A percentile compares a stretch with the other conserved stretches of the same genome.
phyloP scores from a whole-genome alignment of 2,888 invertebrate species.

The Siphlonurus alternatus region DNA sequence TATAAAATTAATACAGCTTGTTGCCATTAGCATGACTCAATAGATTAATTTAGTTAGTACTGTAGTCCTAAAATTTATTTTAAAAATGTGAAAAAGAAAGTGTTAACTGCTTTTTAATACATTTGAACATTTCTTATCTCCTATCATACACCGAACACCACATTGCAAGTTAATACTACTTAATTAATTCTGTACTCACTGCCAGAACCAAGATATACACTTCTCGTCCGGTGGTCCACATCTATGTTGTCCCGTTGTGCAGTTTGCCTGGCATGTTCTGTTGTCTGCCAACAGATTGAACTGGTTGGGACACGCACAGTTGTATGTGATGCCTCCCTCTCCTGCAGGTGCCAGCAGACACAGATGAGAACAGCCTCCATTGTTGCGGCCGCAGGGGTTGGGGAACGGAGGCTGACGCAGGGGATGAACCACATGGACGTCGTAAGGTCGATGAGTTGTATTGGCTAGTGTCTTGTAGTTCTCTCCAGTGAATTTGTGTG shows the following conservation, averaged over 20 bases:
- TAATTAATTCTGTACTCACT: no score
- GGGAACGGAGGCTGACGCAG: conserved; percentile 65
- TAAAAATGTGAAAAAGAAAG: no score
- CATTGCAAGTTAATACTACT: no score
- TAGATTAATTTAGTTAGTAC: no score
- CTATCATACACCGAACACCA: no score
- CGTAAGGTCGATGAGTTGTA: conserved; percentile 89
- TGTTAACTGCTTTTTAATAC: no score
- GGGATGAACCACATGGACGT: conserved; percentile 82
- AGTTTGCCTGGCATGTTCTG: conserved; percentile 86
- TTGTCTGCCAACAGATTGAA: conserved; percentile 62
- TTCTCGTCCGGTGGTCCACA: conserved; percentile 52
- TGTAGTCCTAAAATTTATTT: no score
- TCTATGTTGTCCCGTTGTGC: conserved; percentile 73
- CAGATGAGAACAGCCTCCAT: conserved; percentile 83
- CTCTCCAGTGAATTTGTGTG: conserved; percentile 74
- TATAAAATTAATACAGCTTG: no score
- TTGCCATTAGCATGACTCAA: no score
- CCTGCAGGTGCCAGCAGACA: conserved; percentile 29
- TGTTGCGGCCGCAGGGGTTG: conserved; percentile 83
- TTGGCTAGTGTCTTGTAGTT: conserved; percentile 60
- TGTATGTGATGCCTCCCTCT: conserved; percentile 59
- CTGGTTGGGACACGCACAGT: conserved; percentile 91
- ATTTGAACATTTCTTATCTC: no score
- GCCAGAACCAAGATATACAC: conserved; percentile 65